Conservation (phyloP, 2,113 vertebrate species). For the Stercorarius parasiticus region DNA sequence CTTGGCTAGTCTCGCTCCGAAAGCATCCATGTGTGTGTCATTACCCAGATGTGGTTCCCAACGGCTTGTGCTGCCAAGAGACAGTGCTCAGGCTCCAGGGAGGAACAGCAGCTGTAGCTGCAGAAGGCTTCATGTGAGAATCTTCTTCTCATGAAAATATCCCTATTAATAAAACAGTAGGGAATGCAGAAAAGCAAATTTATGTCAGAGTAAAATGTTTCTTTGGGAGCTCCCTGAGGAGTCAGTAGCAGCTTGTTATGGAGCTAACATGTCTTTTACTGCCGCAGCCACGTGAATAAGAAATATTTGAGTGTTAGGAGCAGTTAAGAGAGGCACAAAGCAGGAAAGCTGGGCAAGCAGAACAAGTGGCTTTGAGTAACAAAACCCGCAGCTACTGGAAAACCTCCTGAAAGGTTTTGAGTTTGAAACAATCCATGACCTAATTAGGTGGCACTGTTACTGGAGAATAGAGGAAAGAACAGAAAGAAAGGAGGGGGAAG, state of each 20-base stretch:
- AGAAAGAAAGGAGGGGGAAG: neutral
- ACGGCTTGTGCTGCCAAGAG: neutral
- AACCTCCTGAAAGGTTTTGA: constrained; percentile 29
- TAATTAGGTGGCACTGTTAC: constrained; percentile 47
- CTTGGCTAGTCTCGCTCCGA: neutral
- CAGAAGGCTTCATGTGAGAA: neutral
- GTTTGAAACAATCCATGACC: constrained; percentile 53
- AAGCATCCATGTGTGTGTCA: rapidly evolving
- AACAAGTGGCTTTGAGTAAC: neutral
- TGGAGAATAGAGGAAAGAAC: neutral
- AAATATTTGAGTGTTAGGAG: neutral
- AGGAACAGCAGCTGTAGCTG: neutral
- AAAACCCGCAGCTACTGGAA: neutral
- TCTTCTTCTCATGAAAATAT: neutral
- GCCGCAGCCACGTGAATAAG: neutral
- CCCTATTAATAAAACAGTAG: constrained; percentile 54
- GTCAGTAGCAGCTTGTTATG: neutral
- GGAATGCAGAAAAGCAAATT: constrained; percentile 42
- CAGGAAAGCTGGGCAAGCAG: constrained; percentile 19
- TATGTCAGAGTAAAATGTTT: constrained; percentile 24
- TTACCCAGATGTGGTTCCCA: neutral
- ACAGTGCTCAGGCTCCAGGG: neutral
- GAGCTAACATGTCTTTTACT: constrained; percentile 31
- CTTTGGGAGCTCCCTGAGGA: constrained; percentile 25
- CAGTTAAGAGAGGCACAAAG: neutral